Conservation (phyloP, 2,113 vertebrate genomes). For the Cyprinodon variegatus region DNA sequence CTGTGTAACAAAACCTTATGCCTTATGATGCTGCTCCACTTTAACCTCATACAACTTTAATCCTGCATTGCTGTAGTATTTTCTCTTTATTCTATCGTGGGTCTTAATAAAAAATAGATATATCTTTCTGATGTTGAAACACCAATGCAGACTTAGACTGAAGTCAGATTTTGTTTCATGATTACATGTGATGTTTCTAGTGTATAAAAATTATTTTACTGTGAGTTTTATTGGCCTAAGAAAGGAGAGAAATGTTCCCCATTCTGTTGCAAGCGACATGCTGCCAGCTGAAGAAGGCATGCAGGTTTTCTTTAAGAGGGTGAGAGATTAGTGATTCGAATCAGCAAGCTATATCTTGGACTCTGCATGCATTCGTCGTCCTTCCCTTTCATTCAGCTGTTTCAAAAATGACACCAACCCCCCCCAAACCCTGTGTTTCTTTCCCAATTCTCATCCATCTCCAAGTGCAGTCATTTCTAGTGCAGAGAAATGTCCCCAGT, state of each 20-base stretch:
- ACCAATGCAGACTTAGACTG: background rate
- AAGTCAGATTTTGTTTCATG: background rate
- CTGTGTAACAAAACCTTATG: slow-evolving; percentile 16
- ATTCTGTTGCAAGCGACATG: slow-evolving; percentile 5
- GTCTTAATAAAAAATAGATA: slow-evolving; percentile 7
- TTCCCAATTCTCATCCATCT: slow-evolving; percentile 64
- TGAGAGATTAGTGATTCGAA: slow-evolving; percentile 47
- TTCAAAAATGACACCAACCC: slow-evolving; percentile 51
- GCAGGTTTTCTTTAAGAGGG: slow-evolving; percentile 43
- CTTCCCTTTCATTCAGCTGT: slow-evolving; percentile 71
- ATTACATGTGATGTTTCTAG: background rate
- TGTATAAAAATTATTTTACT: background rate
- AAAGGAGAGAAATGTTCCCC: slow-evolving; percentile 2
- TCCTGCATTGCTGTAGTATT: slow-evolving; percentile 21
- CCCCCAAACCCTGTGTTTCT: slow-evolving; percentile 4
- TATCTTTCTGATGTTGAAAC: slow-evolving; percentile 7
- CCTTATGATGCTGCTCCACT: slow-evolving; percentile 31
- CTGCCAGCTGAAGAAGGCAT: slow-evolving; percentile 46
- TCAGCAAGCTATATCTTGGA: slow-evolving; percentile 67
- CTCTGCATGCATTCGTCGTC: slow-evolving; percentile 62
- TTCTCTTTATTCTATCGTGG: background rate
- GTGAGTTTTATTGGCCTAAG: background rate
- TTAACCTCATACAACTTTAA: slow-evolving; percentile 57
- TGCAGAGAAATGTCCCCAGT: slow-evolving; percentile 79
- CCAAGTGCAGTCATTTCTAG: slow-evolving; percentile 78